A percentile compares a stretch with the other conserved stretches of the same genome.
Evolutionary conservation across 2,888 invertebrate genomes (phyloP).

Genomic region (Latrodectus elegans): DNA sequence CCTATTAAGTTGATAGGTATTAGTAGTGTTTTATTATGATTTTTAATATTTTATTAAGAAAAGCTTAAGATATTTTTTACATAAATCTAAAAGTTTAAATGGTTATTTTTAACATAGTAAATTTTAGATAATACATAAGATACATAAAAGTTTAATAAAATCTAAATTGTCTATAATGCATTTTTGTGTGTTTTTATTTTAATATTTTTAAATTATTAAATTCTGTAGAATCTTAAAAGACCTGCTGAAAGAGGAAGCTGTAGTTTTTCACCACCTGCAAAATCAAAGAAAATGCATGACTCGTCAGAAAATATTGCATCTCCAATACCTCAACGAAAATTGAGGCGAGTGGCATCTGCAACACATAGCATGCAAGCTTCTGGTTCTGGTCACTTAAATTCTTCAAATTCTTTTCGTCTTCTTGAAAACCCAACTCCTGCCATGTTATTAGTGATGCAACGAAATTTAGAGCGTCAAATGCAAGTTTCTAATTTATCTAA

Average conservation of each 20-base stretch:
- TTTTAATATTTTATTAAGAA: no score
- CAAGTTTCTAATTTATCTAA: constrained; percentile 41
- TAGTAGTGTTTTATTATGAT: no score
- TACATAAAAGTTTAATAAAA: no score
- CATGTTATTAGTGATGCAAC: constrained; percentile 66
- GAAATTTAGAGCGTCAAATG: constrained; percentile 62
- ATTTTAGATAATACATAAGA: no score
- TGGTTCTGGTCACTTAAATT: constrained; percentile 45
- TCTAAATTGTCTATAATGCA: no score
- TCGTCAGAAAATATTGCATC: constrained; percentile 55
- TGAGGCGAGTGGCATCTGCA: constrained; percentile 63
- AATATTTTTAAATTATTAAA: constrained; percentile 3
- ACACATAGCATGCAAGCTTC: constrained; percentile 60
- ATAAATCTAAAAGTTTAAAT: no score
- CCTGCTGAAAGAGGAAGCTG: constrained; percentile 55
- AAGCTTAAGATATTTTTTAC: no score
- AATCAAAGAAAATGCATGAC: constrained; percentile 34
- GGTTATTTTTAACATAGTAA: no score
- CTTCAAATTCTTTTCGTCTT: constrained; percentile 24
- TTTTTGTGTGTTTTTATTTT: not conserved
- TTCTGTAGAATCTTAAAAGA: constrained; percentile 46
- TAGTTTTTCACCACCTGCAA: constrained; percentile 58
- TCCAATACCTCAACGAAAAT: constrained; percentile 55
- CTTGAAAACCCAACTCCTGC: constrained; percentile 68
- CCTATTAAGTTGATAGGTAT: no score